Evolutionary conservation across 1,140 invertebrate species (phyloP), one percentile per base, ranked within the genome.

Genomic region (Pseudomyrmex concolor): DNA sequence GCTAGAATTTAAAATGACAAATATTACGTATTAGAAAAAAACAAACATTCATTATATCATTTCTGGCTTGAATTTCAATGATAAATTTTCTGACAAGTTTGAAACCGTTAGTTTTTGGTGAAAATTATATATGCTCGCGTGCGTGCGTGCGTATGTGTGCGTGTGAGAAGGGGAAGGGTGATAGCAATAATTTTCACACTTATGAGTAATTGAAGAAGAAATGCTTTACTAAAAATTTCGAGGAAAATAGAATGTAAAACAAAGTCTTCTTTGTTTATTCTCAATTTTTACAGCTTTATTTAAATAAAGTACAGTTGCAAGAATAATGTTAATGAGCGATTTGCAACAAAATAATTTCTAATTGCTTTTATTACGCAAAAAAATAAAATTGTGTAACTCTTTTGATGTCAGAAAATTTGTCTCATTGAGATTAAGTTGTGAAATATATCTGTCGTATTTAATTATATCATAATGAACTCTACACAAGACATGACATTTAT

Each of bases 391-490:
- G 9, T 43, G 34, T 10, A 34, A 25, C 43, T 34, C 34, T 34
- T 34, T 7, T 25, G 22, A 5, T 70, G 34, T 34, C 22, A 25
- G 67, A 22, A 4, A 70, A 54, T 70, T 9, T 54, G 8, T 70
- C 34, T 7, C 15, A 54, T 70, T 55, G n/a, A 70, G 54, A 70
- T 25, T 54, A 70, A 70, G 9, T 54, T 55, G 15, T 34, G 22
- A 2, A 17, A 55, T 2, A 4, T 51, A 34, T 3, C 10, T 68
- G 10, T 68, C 34, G 51, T 51, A 68, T 51, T 7, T 19, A 19
- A 51, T 22, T 51, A 68, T 67, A 51, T 68, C 51, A 15, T 68
- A 22, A 68, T 68, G 22, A 67, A 13, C 13, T 68, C 13, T 43
- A 34, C 5, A 13, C 22, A 67, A 2, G 22, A 3, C 8, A 68